Percentiles rank a stretch among this genome's conserved stretches.
Conservation (phyloP, 2,888 invertebrate genomes). For the Lucinisca nassula region DNA sequence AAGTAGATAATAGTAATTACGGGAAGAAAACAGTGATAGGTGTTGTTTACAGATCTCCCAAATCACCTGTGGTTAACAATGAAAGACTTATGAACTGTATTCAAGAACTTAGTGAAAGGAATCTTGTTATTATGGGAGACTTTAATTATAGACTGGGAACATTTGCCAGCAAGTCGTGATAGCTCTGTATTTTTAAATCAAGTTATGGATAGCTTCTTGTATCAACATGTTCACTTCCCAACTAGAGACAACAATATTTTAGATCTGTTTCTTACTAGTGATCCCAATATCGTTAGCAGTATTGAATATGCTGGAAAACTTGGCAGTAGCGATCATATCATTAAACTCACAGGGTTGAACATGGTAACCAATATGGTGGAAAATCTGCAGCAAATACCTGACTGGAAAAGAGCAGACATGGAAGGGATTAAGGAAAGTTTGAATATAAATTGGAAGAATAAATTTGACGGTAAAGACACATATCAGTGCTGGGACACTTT, state of each 20-base stretch:
- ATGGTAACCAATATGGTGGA: background rate
- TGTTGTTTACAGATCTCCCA: slow-evolving; percentile 20
- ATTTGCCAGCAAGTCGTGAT: background rate
- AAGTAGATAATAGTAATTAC: background rate
- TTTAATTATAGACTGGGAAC: slow-evolving; percentile 15
- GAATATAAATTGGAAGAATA: background rate
- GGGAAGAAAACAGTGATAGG: slow-evolving; percentile 5
- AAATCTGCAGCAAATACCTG: slow-evolving; percentile 14
- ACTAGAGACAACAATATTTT: background rate
- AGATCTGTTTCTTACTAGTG: background rate
- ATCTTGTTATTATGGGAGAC: slow-evolving; percentile 8
- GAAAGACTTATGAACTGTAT: slow-evolving; percentile 11
- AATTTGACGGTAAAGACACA: background rate
- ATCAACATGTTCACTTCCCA: background rate
- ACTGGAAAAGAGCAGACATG: slow-evolving; percentile 24
- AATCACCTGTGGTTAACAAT: background rate
- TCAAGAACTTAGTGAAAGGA: background rate
- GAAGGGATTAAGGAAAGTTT: background rate
- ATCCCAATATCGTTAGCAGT: slow-evolving; percentile 1
- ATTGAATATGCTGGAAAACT: slow-evolving; percentile 13
- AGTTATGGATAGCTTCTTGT: background rate
- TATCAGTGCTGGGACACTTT: background rate
- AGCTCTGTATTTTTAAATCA: background rate
- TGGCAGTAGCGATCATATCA: slow-evolving; percentile 21
- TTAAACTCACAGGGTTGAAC: background rate